Evolutionary conservation across 1,140 invertebrate species (phyloP).

Genomic region (Melitaea cinxia): DNA sequence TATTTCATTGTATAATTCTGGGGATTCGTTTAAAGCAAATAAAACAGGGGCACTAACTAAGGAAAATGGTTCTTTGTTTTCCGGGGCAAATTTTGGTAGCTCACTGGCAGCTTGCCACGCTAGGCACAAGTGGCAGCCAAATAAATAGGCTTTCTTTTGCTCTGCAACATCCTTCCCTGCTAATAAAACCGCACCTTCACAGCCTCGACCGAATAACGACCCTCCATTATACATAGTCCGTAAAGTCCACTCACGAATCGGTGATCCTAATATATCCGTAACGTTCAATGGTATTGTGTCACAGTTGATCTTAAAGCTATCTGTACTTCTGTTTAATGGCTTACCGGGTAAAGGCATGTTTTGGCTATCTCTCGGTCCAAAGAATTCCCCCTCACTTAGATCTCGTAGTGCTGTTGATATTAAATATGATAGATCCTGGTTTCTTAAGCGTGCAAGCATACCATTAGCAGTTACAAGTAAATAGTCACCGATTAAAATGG

Average conservation of each 20-base stretch:
- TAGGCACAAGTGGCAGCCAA: constrained; percentile 92
- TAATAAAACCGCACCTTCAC: constrained; percentile 89
- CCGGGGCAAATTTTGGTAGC: constrained; percentile 74
- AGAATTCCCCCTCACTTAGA: constrained; percentile 92
- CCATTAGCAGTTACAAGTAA: constrained; percentile 91
- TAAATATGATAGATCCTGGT: constrained; percentile 89
- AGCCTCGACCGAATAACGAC: constrained; percentile 90
- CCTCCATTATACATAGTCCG: constrained; percentile 89
- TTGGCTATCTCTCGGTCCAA: constrained; percentile 88
- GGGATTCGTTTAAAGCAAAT: constrained; percentile 87
- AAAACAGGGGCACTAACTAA: constrained; percentile 90
- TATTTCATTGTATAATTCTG: constrained; percentile 84
- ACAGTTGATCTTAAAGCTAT: constrained; percentile 57
- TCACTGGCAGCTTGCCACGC: constrained; percentile 90
- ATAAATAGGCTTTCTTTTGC: constrained; percentile 88
- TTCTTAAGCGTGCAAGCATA: constrained; percentile 88
- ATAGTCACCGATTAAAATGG: constrained; percentile 95
- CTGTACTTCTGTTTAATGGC: constrained; percentile 54
- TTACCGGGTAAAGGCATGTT: constrained; percentile 88
- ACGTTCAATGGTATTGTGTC: constrained; percentile 72
- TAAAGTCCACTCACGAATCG: constrained; percentile 89
- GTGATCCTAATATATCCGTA: constrained; percentile 83
- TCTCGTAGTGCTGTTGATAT: constrained; percentile 92
- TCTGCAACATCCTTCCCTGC: constrained; percentile 85
- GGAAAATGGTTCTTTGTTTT: constrained; percentile 82